A percentile compares a stretch with the other conserved stretches of the same genome.
phyloP scores from a whole-genome alignment of 1,140 invertebrate genomes.

The Cecropterus lyciades region DNA sequence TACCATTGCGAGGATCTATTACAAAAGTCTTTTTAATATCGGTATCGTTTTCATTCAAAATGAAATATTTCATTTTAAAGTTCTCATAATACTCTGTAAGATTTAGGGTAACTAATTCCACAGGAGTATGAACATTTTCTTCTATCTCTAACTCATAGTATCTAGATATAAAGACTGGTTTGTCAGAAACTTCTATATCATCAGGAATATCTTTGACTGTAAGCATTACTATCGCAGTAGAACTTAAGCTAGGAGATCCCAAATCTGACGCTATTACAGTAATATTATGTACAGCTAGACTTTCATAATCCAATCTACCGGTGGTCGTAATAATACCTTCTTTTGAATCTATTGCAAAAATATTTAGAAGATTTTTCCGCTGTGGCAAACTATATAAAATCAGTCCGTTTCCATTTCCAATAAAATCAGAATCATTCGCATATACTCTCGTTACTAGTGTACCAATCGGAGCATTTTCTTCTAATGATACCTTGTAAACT shows the following conservation, averaged over 20 bases:
- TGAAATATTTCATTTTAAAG: slow-evolving; percentile 85
- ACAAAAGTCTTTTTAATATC: slow-evolving; percentile 86
- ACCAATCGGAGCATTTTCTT: slow-evolving; percentile 89
- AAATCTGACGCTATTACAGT: slow-evolving; percentile 93
- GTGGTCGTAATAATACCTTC: slow-evolving; percentile 92
- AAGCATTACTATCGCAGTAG: slow-evolving; percentile 89
- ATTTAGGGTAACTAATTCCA: slow-evolving; percentile 89
- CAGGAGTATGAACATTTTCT: slow-evolving; percentile 89
- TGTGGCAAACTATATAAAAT: slow-evolving; percentile 89
- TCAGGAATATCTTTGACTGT: slow-evolving; percentile 88
- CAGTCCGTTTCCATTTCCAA: slow-evolving; percentile 93
- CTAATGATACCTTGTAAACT: slow-evolving; percentile 88
- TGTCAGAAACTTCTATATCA: slow-evolving; percentile 78
- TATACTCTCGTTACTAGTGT: slow-evolving; percentile 89
- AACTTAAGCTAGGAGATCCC: slow-evolving; percentile 91
- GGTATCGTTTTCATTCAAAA: slow-evolving; percentile 85
- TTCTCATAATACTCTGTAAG: slow-evolving; percentile 86
- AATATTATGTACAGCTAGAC: slow-evolving; percentile 88
- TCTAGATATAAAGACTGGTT: slow-evolving; percentile 88
- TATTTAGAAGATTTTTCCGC: slow-evolving; percentile 85
- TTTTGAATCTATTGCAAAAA: slow-evolving; percentile 92
- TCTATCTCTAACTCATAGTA: slow-evolving; percentile 92
- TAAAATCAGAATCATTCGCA: slow-evolving; percentile 94
- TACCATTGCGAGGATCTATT: slow-evolving; percentile 89
- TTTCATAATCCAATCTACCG: slow-evolving; percentile 90